Evolutionary conservation across 2,113 vertebrate genomes (phyloP).

Genomic region (Scortum barcoo): DNA sequence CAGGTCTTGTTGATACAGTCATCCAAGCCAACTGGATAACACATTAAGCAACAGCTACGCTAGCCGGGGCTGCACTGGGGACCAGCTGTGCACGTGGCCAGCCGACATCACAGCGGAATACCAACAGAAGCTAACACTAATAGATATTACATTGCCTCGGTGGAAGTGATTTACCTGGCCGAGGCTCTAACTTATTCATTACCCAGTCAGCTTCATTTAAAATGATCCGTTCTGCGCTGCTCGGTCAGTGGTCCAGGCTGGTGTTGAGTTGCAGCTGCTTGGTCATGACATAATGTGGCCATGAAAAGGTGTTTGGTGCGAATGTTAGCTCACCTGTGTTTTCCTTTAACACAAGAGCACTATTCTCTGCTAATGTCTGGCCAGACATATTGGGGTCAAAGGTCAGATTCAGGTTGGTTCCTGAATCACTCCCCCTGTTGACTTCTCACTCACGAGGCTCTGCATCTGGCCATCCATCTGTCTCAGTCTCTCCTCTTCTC

Average conservation of each 20-base stretch:
- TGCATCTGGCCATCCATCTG: neutral
- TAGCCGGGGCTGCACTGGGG: slow-evolving; percentile 44
- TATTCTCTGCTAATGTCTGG: slow-evolving; percentile 53
- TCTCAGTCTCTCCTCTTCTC: neutral
- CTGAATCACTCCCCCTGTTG: slow-evolving; percentile 26
- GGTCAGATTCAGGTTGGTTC: slow-evolving; percentile 42
- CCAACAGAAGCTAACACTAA: slow-evolving; percentile 68
- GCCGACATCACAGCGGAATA: slow-evolving; percentile 42
- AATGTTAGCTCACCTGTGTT: slow-evolving; percentile 72
- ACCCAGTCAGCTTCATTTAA: slow-evolving; percentile 44
- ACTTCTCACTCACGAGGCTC: neutral
- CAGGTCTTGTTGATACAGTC: slow-evolving; percentile 77
- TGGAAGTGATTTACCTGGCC: slow-evolving; percentile 66
- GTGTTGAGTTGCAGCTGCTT: slow-evolving; percentile 51
- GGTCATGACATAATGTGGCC: slow-evolving; percentile 50
- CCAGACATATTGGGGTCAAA: slow-evolving; percentile 51
- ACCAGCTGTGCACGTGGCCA: slow-evolving; percentile 69
- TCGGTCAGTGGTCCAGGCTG: slow-evolving; percentile 29
- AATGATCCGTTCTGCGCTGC: slow-evolving; percentile 13
- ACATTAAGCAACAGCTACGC: slow-evolving; percentile 61
- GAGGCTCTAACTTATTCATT: slow-evolving; percentile 46
- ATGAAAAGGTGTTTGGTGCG: slow-evolving; percentile 28
- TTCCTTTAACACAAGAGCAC: slow-evolving; percentile 59
- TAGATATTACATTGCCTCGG: slow-evolving; percentile 59
- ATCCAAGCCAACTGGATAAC: slow-evolving; percentile 79